These are phyloP conservation scores for Podarcis raffonei DNA, from an alignment of 2,113 vertebrate species.

Conservation along the genomic window DNA sequence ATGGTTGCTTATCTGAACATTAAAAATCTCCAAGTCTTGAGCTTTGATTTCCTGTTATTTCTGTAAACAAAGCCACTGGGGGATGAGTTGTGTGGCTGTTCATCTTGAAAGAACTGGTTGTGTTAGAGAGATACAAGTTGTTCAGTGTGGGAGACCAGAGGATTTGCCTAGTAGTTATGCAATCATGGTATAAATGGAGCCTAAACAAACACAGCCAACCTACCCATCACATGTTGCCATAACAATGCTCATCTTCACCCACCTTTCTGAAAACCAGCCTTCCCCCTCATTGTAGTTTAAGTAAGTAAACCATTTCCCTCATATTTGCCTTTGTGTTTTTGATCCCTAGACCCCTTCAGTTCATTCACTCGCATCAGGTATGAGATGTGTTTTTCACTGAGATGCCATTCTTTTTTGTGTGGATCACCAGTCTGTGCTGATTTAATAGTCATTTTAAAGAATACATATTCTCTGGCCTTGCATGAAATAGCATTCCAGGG, in stretches of 20 bases:
- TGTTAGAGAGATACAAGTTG: background rate
- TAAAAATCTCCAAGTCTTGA: background rate
- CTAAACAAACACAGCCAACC: background rate
- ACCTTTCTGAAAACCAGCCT: background rate
- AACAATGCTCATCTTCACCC: background rate
- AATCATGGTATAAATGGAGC: background rate
- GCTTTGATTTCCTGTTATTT: background rate
- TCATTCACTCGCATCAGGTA: background rate
- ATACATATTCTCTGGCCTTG: no score
- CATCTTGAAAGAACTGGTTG: background rate
- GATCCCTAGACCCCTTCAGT: background rate
- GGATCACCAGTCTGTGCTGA: background rate
- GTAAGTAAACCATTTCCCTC: background rate
- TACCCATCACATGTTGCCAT: background rate
- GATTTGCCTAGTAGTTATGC: background rate
- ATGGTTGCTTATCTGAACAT: background rate
- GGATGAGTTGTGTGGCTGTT: background rate
- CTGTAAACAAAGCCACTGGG: background rate
- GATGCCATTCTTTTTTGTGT: background rate
- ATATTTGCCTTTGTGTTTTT: background rate
- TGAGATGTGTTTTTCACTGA: background rate
- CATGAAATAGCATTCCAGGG: background rate
- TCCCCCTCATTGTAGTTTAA: background rate
- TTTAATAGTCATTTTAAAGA: background rate
- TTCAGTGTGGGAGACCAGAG: background rate